phyloP scores from a whole-genome alignment of 2,888 invertebrate genomes.

The Polydrusus cervinus region DNA sequence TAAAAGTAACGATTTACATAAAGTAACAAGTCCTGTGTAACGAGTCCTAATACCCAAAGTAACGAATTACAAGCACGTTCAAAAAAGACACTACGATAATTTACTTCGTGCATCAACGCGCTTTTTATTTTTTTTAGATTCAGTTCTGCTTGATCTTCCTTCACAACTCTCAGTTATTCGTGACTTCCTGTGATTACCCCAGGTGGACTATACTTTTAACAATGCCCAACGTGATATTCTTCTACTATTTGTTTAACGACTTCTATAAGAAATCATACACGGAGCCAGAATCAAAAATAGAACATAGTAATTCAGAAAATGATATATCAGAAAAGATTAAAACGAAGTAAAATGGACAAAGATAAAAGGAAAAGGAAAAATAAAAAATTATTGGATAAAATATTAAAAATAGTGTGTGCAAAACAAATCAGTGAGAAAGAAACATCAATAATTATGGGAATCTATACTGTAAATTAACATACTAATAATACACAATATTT shows the following conservation, averaged over 20 bases:
- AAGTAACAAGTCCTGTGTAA: too few species aligned
- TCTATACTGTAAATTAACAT: too few species aligned
- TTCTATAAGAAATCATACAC: constrained; percentile 89
- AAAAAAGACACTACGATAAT: too few species aligned
- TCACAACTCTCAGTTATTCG: constrained; percentile 89
- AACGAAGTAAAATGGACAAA: background rate
- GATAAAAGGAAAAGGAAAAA: background rate
- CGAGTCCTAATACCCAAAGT: too few species aligned
- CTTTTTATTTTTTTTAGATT: constrained; percentile 75
- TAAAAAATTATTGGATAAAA: background rate
- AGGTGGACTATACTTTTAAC: constrained; percentile 88
- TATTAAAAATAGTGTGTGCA: background rate
- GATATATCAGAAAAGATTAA: background rate
- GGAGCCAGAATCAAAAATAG: background rate
- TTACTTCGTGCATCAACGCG: too few species aligned
- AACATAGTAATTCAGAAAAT: background rate
- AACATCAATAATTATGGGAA: too few species aligned
- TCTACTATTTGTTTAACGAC: constrained; percentile 92
- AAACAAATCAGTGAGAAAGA: background rate
- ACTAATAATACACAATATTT: too few species aligned
- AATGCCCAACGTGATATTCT: constrained; percentile 92
- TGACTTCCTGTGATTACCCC: constrained; percentile 93
- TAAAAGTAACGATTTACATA: too few species aligned
- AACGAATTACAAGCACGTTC: too few species aligned
- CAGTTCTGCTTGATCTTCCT: constrained; percentile 93